Evolutionary conservation across 1,140 invertebrate species (phyloP).

Genomic region (Sweltsa coloradensis): DNA sequence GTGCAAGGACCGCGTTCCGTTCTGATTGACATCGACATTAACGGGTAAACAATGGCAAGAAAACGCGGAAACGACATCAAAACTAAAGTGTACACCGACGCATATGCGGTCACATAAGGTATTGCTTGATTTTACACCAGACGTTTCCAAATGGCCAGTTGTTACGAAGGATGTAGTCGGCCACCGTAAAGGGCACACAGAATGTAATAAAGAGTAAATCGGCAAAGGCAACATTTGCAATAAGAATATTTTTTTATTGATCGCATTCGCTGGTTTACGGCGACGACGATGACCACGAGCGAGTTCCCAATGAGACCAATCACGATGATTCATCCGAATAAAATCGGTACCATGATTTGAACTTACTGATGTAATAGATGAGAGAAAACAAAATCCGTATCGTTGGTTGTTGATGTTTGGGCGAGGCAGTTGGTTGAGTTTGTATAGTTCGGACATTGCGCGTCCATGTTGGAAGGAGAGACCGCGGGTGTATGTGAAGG

Average conservation of each 20-base stretch:
- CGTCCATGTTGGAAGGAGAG: too few relatives aligned
- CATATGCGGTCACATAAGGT: slow-evolving; percentile 82
- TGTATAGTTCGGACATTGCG: too few relatives aligned
- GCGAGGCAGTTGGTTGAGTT: too few relatives aligned
- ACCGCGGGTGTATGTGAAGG: too few relatives aligned
- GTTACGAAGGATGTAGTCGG: slow-evolving; percentile 72
- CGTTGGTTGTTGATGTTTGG: too few relatives aligned
- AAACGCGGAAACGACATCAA: slow-evolving; percentile 92
- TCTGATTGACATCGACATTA: slow-evolving; percentile 81
- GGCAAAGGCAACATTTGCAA: slow-evolving; percentile 77
- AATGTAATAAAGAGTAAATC: slow-evolving; percentile 91
- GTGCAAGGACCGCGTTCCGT: slow-evolving; percentile 67
- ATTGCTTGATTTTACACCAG: slow-evolving; percentile 84
- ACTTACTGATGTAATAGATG: too few relatives aligned
- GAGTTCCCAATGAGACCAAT: slow-evolving; percentile 77
- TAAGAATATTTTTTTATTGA: slow-evolving; percentile 87
- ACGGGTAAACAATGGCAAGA: slow-evolving; percentile 88
- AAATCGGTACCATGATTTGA: slow-evolving; percentile 70
- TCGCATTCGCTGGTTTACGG: slow-evolving; percentile 79
- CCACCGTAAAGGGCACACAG: slow-evolving; percentile 88
- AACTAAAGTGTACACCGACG: slow-evolving; percentile 87
- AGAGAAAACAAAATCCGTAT: too few relatives aligned
- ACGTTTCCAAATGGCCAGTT: slow-evolving; percentile 84
- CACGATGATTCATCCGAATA: slow-evolving; percentile 78
- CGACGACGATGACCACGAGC: slow-evolving; percentile 55